phyloP scores from a whole-genome alignment of 92 coral and sea anemone genomes.

The Metridium senile region DNA sequence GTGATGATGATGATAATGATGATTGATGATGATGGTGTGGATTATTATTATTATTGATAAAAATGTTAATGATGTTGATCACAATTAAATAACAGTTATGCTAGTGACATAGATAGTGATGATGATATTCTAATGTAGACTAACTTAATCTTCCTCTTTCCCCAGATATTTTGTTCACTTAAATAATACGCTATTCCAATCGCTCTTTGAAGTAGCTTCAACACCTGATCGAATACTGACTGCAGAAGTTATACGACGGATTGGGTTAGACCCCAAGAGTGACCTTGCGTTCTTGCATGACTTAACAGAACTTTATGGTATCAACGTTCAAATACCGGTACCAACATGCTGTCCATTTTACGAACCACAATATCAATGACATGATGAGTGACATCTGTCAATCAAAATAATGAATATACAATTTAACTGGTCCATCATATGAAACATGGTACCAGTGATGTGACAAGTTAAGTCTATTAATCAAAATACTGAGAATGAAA shows the following conservation, averaged over 20 bases:
- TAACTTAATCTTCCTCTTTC: too few relatives aligned
- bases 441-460: neutral
- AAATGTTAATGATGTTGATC: too few relatives aligned
- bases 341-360: conserved; percentile 93
- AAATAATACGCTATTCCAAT: conserved; percentile 88
- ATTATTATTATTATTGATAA: too few relatives aligned
- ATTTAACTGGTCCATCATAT: neutral
- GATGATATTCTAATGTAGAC: too few relatives aligned
- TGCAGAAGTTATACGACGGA: conserved; percentile 69
- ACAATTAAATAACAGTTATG: too few relatives aligned
- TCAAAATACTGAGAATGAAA: neutral
- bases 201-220: conserved; percentile 92
- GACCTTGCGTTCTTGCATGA: conserved; percentile 82
- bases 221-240: conserved; percentile 84
- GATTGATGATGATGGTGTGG: too few relatives aligned
- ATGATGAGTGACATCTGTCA: neutral
- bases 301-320: conserved; percentile 87
- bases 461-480: neutral
- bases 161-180: conserved; percentile 93
- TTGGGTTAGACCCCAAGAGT: conserved; percentile 91
- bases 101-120: too few relatives aligned
- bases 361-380: conserved; percentile 21
- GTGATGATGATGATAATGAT: too few relatives aligned
- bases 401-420: neutral
- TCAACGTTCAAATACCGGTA: conserved; percentile 82